Base-by-base conservation (phyloP, 2,888 invertebrate species). In the Microdon myrmicae region DNA sequence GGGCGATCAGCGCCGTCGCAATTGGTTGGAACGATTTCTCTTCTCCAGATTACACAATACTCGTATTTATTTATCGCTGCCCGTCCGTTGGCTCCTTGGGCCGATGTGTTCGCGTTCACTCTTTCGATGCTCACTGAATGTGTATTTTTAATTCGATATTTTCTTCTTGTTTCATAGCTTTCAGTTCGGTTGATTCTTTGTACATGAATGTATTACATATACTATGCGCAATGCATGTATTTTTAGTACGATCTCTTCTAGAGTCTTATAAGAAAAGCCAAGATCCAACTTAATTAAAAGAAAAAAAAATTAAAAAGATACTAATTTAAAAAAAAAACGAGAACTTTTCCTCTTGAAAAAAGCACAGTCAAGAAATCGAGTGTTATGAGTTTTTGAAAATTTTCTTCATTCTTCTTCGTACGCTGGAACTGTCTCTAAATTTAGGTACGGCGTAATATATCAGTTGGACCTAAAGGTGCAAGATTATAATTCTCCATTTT, bases 41-140 rank as follows among this genome's bases (percentile, higher is more conserved):
- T 25, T 43, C 22, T 47, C n/a, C 14, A 6, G n/a, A 23, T 28
- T 22, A 28, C 23, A 35, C 39, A 38, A 47, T n/a, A n/a, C n/a
- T n/a, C n/a, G n/a, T n/a, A n/a, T n/a, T n/a, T n/a, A n/a, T 51
- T 26, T 58, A 64, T 64, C 43, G 47, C 51, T 34, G 53, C 47
- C 58, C 51, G 64, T 64, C 47, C 58, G 64, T 64, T 64, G 64
- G 58, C 64, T 64, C 58, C 51, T 64, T 53, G 58, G 47, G 37
- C 48, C 49, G 26, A 43, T 58, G 28, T 8, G 1, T 53, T 29
- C 32, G 48, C 45, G 29, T 17, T 47, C 51, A 64, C 64, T 58
- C 64, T 58, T 64, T 64, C 59, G 41, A 54, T 58, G 37, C 34
- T 61, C 61, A 61, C 61, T 55, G 55, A 61, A 54, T 64, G 58